Evolutionary conservation across 2,888 invertebrate genomes (phyloP), one percentile per base, ranked within the genome.

Genomic region (Zeuzera pyrina): DNA sequence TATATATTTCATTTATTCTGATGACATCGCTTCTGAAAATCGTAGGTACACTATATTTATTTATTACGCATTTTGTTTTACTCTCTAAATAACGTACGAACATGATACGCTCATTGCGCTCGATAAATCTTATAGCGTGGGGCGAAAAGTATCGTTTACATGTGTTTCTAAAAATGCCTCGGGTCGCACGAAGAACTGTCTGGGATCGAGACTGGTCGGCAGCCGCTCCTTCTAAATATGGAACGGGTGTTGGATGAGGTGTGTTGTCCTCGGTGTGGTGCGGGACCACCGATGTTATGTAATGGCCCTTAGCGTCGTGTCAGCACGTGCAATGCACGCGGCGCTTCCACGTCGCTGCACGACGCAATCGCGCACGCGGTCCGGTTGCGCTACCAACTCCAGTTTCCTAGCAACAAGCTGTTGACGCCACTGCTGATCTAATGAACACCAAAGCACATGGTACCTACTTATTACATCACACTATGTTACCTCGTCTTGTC

Each of bases 371-470:
- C 64, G 60, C 67, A 63, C 52, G 57, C 56, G 57, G 62, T 47
- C 57, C 57, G 57, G 58, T 57, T 57, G 51, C 46, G 52, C 53
- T n/a, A n/a, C 43, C 43, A 46, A 49, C 59, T 61, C 54, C 62
- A 77, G 81, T 83, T 73, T 79, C 81, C 76, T 83, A 83, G 81
- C 81, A 83, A 83, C 79, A 73, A 63, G 70, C 69, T 78, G 79
- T 83, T 83, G 79, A 81, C 69, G 69, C 73, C 61, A 60, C 65
- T 63, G 67, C 67, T 76, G 71, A 73, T 72, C 76, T 60, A 68
- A 67, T 73, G 70, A 76, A 76, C 60, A 76, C 74, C 74, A 76
- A 65, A 74, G 74, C 78, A 77, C 74, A 73, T 76, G 74, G 64
- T 64, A 58, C 55, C 52, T 64, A 58, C 55, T 53, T 62, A 68